Evolutionary conservation across 2,113 vertebrate genomes (phyloP).

Genomic region (Amblyopsis rosae): DNA sequence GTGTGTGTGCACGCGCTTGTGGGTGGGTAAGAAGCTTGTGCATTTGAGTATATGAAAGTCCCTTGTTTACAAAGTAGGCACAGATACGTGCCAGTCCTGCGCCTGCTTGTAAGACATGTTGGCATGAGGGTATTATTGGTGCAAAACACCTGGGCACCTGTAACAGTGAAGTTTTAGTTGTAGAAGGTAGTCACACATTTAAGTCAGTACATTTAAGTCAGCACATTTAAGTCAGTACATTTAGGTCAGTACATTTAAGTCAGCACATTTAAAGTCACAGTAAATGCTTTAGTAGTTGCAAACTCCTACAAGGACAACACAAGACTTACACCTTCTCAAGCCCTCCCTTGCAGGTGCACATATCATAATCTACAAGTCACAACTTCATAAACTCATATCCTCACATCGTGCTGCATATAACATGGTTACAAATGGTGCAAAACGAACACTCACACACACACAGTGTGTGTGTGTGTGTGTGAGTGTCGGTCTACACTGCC

Average conservation of each 20-base stretch:
- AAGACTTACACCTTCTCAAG: slow-evolving; percentile 19
- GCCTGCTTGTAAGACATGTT: slow-evolving; percentile 2
- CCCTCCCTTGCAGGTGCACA: neutral
- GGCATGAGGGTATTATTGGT: neutral
- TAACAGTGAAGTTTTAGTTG: no score
- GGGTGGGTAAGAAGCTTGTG: slow-evolving; percentile 18
- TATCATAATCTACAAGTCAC: neutral
- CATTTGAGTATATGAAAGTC: slow-evolving; percentile 20
- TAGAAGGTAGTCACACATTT: no score
- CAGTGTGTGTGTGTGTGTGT: slow-evolving; percentile 1
- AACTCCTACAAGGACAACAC: neutral
- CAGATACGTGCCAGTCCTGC: slow-evolving; percentile 5
- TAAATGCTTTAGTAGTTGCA: no score
- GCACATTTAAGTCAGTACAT: no score
- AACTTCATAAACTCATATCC: neutral
- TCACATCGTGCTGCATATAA: neutral
- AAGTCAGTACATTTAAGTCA: no score
- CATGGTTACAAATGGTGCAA: no score
- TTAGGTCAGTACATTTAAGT: neutral
- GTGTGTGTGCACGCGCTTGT: slow-evolving; percentile 12
- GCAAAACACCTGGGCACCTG: no score
- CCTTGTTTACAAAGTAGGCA: neutral
- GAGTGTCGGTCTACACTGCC: slow-evolving; percentile 42
- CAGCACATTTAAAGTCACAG: no score
- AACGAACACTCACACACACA: no score